Conservation (phyloP, 1,140 invertebrate species). For the Hypothenemus hampei region DNA sequence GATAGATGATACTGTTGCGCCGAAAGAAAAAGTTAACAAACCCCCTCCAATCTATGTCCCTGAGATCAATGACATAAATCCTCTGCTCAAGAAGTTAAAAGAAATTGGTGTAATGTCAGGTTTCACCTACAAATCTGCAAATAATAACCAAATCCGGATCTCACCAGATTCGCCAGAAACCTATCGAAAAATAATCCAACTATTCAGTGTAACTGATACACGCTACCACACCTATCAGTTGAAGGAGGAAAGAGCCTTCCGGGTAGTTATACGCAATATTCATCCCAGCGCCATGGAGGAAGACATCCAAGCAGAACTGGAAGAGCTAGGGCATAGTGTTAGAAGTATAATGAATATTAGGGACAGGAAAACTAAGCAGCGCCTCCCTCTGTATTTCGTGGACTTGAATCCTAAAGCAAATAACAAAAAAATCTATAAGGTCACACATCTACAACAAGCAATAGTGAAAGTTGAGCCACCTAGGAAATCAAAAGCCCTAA, state of each 20-base stretch:
- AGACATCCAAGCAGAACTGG: background rate
- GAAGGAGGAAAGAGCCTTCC: background rate
- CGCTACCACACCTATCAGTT: background rate
- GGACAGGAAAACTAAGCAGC: background rate
- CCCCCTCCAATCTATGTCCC: too few relatives aligned
- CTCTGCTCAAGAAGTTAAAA: too few relatives aligned
- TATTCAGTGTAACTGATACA: background rate
- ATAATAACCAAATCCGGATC: background rate
- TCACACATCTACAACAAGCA: background rate
- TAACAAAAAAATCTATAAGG: background rate
- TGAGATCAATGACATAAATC: too few relatives aligned
- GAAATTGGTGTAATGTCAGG: too few relatives aligned
- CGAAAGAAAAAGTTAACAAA: too few relatives aligned
- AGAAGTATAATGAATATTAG: background rate
- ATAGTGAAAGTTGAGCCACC: background rate
- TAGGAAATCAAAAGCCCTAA: background rate
- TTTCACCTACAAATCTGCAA: background rate
- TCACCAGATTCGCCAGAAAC: background rate
- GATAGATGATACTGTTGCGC: too few relatives aligned
- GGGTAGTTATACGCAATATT: background rate
- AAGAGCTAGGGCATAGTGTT: background rate
- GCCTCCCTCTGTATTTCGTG: background rate
- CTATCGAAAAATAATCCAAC: background rate
- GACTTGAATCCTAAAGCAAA: background rate
- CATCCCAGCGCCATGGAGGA: background rate